Base-by-base conservation (phyloP, 2,888 invertebrate genomes). In the Sinotaia quadrata region DNA sequence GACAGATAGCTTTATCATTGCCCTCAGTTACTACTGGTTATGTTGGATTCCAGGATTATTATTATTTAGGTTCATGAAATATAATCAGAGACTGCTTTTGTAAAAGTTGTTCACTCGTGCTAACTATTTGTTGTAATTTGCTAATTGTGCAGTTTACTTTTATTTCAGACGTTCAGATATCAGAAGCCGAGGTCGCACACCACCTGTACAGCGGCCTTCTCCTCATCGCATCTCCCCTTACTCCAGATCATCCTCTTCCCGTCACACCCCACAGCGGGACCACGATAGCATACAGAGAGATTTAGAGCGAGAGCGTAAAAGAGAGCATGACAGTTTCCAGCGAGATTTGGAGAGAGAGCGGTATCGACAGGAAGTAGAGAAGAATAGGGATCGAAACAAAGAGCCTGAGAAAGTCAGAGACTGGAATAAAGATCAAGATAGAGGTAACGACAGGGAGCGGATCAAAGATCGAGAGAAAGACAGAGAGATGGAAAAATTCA, bases 281-380 rank as follows among this genome's bases (percentile, higher is more conserved):
- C 47, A 59, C 18, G 67, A 76, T 12, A 68, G 71, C 18, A 51
- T 54, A 56, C 68, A 71, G 29, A 36, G 56, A n/a, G 69, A 75
- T 31, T 73, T 74, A 36, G 52, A 59, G 12, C 21, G 47, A 4
- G 37, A 56, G 29, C n/a, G n/a, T n/a, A n/a, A n/a, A n/a, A n/a
- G n/a, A n/a, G n/a, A n/a, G n/a, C n/a, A n/a, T n/a, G 33, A 62
- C 7, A 68, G 67, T 21, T 84, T 81, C 71, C 77, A 81, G 7
- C 67, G 77, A 56, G 82, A 83, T 41, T 63, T 84, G 24, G 81
- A 80, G 41, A 70, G 77, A 47, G 84, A 84, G 62, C 71, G 76
- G 27, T 78, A 81, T 21, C 71, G 84, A 15, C 84, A 84, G 69
- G 78, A 81, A 47, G 76, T 72, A 56, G 80, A 79, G 33, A 67